Percentiles rank a stretch among this genome's conserved stretches.
These are phyloP conservation scores for Takifugu flavidus DNA, from an alignment of 2,113 vertebrate species.

Conservation along the genomic window DNA sequence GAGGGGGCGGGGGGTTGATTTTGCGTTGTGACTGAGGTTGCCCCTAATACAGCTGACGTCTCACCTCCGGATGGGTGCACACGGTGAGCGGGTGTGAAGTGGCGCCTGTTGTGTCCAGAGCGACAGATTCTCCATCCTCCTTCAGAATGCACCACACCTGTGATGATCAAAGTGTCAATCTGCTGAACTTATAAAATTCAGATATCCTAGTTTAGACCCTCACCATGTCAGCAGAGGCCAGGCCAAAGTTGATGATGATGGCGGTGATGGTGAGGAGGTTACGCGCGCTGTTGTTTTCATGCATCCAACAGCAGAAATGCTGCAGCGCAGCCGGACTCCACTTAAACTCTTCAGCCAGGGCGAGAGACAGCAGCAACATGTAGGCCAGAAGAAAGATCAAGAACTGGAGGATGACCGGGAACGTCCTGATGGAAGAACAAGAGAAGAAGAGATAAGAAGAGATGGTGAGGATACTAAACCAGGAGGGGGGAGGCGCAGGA, in stretches of 20 bases:
- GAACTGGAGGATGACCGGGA: slow-evolving; percentile 84
- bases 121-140: slow-evolving; percentile 79
- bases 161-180: not conserved
- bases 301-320: slow-evolving; percentile 92
- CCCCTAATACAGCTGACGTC: not conserved
- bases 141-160: slow-evolving; percentile 89
- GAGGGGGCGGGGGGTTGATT: not conserved
- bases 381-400: slow-evolving; percentile 85
- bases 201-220: slow-evolving; percentile 41
- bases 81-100: slow-evolving; percentile 60
- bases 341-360: slow-evolving; percentile 91
- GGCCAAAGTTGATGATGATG: slow-evolving; percentile 88
- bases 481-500: no score
- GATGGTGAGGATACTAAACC: not conserved
- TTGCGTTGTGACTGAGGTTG: not conserved
- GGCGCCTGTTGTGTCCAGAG: slow-evolving; percentile 59
- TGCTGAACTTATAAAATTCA: no score
- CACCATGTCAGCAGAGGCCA: slow-evolving; percentile 90
- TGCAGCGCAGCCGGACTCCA: slow-evolving; percentile 82
- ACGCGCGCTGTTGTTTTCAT: slow-evolving; percentile 90
- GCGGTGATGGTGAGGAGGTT: slow-evolving; percentile 90
- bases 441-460: not conserved
- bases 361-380: slow-evolving; percentile 83
- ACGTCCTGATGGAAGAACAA: slow-evolving; percentile 67
- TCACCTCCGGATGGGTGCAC: slow-evolving; percentile 92